phyloP scores from a whole-genome alignment of 1,140 invertebrate genomes.

The Bursaphelenchus mucronatus region DNA sequence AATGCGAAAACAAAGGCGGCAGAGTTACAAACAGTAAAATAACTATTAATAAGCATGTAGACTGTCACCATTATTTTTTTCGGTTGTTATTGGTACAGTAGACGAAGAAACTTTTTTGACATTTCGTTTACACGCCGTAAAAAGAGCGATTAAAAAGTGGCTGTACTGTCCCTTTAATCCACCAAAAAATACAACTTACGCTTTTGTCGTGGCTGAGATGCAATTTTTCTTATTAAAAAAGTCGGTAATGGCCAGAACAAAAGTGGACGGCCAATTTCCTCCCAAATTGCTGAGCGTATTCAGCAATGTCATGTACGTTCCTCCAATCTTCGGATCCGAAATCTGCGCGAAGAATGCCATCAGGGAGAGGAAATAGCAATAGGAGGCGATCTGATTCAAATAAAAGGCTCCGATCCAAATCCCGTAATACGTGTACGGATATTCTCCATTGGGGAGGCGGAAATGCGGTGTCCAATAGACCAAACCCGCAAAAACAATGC shows the following conservation, averaged over 20 bases:
- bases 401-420: constrained; percentile 74
- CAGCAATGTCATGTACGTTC: constrained; percentile 96
- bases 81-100: too few species aligned
- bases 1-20: too few species aligned
- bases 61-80: too few species aligned
- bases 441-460: constrained; percentile 66
- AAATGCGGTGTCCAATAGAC: constrained; percentile 78
- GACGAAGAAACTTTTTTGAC: too few species aligned
- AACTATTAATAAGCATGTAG: too few species aligned
- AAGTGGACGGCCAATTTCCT: constrained; percentile 88
- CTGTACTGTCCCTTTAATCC: too few species aligned
- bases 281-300: constrained; percentile 93
- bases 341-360: constrained; percentile 79
- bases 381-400: constrained; percentile 72
- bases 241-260: constrained; percentile 85
- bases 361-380: constrained; percentile 73
- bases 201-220: constrained; percentile 33
- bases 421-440: constrained; percentile 75
- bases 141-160: too few species aligned
- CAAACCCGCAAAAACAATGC: constrained; percentile 74
- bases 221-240: constrained; percentile 48
- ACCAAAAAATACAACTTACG: constrained; percentile 27
- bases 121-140: too few species aligned
- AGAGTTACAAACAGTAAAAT: too few species aligned
- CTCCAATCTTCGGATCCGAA: constrained; percentile 85